A percentile compares a stretch with the other conserved stretches of the same genome.
Evolutionary conservation across 1,140 invertebrate species (phyloP).

Genomic region (Wiebesia pumilae): DNA sequence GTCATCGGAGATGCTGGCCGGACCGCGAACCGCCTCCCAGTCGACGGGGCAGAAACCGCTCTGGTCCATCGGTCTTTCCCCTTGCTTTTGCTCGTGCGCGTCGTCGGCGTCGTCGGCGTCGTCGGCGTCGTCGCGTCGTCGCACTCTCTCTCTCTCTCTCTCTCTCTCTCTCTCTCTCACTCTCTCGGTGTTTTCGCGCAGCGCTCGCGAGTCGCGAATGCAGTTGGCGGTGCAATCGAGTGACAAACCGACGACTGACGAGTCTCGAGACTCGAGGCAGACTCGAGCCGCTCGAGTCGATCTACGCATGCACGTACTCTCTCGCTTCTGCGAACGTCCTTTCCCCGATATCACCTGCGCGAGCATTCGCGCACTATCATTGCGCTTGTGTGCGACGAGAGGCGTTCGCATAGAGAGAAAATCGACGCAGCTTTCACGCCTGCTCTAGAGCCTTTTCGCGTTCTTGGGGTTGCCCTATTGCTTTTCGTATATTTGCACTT

Average conservation of each 20-base stretch:
- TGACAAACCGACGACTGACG: constrained; percentile 9
- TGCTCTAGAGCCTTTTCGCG: constrained; percentile 11
- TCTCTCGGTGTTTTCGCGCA: constrained; percentile 6
- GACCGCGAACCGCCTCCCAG: background rate
- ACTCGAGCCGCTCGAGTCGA: background rate
- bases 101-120: too few species aligned
- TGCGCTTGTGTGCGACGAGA: background rate
- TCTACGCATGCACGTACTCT: background rate
- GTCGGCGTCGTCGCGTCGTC: too few species aligned
- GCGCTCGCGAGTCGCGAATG: background rate
- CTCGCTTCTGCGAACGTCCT: background rate
- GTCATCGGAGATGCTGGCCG: background rate
- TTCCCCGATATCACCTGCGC: constrained; percentile 28
- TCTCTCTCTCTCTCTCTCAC: too few species aligned
- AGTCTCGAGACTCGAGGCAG: background rate
- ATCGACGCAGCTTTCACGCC: background rate
- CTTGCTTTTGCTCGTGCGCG: constrained; percentile 23
- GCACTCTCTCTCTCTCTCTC: too few species aligned
- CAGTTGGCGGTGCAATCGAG: background rate
- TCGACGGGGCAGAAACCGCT: too few species aligned
- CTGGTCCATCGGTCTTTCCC: constrained; percentile 4
- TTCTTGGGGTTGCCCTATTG: constrained; percentile 21
- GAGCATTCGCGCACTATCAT: background rate
- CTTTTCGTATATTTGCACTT: too few species aligned
- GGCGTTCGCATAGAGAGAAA: background rate